Percentiles rank a stretch among this genome's conserved stretches.
These are phyloP conservation scores for Perognathus longimembris DNA, from an alignment of 2,113 vertebrate genomes.

Conservation along the genomic window DNA sequence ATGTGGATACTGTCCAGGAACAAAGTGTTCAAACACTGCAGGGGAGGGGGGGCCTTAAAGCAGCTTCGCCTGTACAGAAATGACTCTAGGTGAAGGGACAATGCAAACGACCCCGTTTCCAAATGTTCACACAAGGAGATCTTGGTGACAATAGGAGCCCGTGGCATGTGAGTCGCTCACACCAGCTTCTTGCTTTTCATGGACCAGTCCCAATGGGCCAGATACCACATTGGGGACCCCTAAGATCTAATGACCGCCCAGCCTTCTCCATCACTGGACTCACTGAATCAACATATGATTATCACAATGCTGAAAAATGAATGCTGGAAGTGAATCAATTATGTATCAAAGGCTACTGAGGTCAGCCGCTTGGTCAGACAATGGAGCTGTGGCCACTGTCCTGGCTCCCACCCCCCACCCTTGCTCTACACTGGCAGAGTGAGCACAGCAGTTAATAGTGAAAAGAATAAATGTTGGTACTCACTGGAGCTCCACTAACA, in stretches of 20 bases:
- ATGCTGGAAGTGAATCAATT: not conserved
- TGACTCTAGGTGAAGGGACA: no score
- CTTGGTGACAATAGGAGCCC: not conserved
- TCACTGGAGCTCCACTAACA: not conserved
- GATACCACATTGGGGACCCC: not conserved
- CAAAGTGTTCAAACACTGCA: not conserved
- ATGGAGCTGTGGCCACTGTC: no score
- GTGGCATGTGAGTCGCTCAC: not conserved
- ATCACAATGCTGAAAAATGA: not conserved
- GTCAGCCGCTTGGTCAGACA: not conserved
- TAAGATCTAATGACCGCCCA: not conserved
- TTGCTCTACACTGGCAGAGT: not conserved
- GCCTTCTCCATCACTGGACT: fast-evolving
- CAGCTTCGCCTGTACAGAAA: not conserved
- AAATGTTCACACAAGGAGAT: not conserved
- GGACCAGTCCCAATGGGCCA: not conserved
- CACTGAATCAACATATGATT: not conserved
- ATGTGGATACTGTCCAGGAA: not conserved
- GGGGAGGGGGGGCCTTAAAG: not conserved
- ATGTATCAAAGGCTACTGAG: not conserved
- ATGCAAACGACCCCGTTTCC: not conserved
- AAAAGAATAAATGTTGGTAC: not conserved
- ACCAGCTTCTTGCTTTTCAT: not conserved
- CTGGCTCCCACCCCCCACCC: not conserved
- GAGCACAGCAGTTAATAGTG: not conserved